Base-by-base conservation (phyloP, 2,113 vertebrate species). In the Psophia crepitans region DNA sequence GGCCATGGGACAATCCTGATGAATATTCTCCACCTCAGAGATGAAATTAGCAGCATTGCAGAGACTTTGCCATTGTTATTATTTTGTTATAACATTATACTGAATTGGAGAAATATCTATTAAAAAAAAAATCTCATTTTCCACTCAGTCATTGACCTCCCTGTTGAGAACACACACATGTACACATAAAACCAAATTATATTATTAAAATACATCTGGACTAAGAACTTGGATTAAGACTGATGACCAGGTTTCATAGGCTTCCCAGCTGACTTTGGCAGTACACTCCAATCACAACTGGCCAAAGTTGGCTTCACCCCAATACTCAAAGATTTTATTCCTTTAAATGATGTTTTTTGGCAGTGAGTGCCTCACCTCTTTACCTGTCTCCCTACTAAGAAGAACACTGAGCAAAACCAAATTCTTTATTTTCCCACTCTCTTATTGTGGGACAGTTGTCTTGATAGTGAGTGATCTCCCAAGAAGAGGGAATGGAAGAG, bases 141-240 rank as follows among this genome's bases (percentile, higher is more conserved):
- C 66, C 74, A 66, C 61, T 78, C 65, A 66, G 61, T 65, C 84
- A 80, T 76, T 97, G 84, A 89, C 92, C 90, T 95, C 92, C 74
- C 61, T 87, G 87, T 94, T 79, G 74, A 95, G 91, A 97, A 89
- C 91, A 91, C 94, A 91, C 91, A 94, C 93, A 82, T 41, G 89
- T 92, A 95, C 77, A 65, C 69, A 80, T 92, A 93, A 95, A 96
- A 85, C 33, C 14, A 87, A 94, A 84, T 93, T 89, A 63, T 87
- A 84, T 94, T 96, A 89, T 92, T 94, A 84, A 92, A 92, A 84
- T 95, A 91, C 81, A 89, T 95, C 89, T 96, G 91, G 80, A 61
- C 61, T 92, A 76, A 90, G 84, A 91, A 75, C 77, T 89, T 94
- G 92, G 89, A 91, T 89, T 89, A 83, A 92, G 74, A 84, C 65